These are phyloP conservation scores for Tinamus major DNA, from an alignment of 2,797 vertebrate genomes.

Conservation along the genomic window DNA sequence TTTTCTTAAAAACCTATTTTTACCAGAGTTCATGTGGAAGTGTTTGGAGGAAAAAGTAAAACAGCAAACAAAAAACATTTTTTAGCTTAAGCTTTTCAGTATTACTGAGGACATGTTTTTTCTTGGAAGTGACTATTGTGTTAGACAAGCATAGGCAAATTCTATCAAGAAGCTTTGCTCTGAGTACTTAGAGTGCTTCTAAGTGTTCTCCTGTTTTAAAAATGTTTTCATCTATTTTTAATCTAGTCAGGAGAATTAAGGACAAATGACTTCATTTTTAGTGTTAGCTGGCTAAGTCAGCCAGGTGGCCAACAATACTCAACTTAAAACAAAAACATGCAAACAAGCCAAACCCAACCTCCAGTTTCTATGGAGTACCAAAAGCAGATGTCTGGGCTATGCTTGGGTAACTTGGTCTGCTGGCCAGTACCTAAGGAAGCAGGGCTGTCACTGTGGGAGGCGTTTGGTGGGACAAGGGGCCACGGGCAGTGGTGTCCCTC, in stretches of 20 bases:
- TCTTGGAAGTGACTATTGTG: not conserved
- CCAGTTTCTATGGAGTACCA: not conserved
- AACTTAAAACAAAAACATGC: not conserved
- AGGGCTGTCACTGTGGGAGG: not conserved
- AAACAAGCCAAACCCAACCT: no score
- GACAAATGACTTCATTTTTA: not conserved
- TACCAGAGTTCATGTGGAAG: not conserved
- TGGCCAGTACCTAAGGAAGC: rapidly evolving
- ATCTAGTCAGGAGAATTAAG: not conserved
- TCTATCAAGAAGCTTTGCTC: not conserved
- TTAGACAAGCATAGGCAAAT: not conserved
- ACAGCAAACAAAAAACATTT: not conserved
- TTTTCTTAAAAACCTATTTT: not conserved
- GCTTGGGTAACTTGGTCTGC: not conserved
- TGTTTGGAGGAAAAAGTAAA: no score
- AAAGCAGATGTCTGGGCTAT: not conserved
- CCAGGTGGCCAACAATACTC: not conserved
- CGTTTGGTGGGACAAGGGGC: no score
- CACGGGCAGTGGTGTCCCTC: no score
- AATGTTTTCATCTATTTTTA: not conserved
- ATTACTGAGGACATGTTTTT: not conserved
- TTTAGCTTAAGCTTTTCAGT: not conserved
- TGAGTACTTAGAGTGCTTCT: not conserved
- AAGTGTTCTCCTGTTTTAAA: not conserved
- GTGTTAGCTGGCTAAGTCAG: not conserved